Percentiles rank a stretch among this genome's conserved stretches.
Evolutionary conservation across 2,113 vertebrate genomes (phyloP).

Genomic region (Podiceps cristatus): DNA sequence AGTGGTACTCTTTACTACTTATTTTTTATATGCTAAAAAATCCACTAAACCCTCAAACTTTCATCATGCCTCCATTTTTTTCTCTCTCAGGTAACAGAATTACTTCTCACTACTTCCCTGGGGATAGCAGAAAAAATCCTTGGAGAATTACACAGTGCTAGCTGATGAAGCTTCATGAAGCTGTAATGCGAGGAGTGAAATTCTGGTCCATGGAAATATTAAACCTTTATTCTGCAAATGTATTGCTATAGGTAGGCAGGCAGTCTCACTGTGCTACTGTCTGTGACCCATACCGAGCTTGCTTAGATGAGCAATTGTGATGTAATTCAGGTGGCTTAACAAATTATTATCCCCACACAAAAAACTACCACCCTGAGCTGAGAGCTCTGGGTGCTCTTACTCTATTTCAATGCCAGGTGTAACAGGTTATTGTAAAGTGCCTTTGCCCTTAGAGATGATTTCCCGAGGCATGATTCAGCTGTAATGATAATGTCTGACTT

Average conservation of each 20-base stretch:
- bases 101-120: neutral
- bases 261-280: neutral
- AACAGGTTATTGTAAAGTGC: neutral
- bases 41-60: neutral
- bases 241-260: neutral
- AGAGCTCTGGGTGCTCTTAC: neutral
- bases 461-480: neutral
- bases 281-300: neutral
- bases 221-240: slow-evolving; percentile 10
- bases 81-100: neutral
- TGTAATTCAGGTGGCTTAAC: neutral
- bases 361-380: neutral
- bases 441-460: neutral
- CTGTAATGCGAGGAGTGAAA: neutral
- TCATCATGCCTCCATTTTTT: neutral
- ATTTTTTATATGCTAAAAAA: neutral
- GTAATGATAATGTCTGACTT: neutral
- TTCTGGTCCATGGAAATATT: neutral
- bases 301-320: neutral
- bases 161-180: neutral
- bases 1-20: neutral
- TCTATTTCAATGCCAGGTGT: neutral
- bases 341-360: neutral
- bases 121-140: neutral
- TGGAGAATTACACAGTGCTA: neutral